Conservation (phyloP, 1,140 invertebrate genomes). For the Mactra quadrangularis region DNA sequence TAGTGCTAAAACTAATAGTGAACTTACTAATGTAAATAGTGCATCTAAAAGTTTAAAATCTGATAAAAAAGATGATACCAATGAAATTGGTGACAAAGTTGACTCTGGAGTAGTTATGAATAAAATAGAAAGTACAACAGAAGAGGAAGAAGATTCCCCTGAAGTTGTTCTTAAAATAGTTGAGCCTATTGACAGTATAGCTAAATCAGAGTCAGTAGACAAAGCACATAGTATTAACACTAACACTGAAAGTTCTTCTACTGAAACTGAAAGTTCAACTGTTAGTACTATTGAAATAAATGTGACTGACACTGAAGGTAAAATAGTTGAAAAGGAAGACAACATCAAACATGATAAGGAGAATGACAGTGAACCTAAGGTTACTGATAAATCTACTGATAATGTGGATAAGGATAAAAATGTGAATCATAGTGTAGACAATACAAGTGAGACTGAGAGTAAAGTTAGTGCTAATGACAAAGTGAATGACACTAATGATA, state of each 20-base stretch:
- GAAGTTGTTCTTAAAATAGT: constrained; percentile 30
- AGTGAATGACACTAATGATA: no score
- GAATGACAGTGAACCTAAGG: no score
- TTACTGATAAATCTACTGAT: no score
- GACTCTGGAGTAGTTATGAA: neutral
- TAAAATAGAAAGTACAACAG: neutral
- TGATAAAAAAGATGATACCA: neutral
- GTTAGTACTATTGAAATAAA: constrained; percentile 27
- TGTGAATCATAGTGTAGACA: neutral
- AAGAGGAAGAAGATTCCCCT: neutral
- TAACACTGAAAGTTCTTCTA: no score
- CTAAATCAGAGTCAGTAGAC: no score
- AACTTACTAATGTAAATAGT: neutral
- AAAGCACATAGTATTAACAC: no score
- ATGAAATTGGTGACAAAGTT: neutral
- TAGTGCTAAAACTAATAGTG: neutral
- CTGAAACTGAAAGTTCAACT: neutral
- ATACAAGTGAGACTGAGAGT: neutral
- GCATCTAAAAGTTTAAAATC: neutral
- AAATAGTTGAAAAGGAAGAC: no score
- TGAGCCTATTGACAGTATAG: constrained; percentile 10
- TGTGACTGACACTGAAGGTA: constrained; percentile 40
- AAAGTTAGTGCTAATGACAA: no score
- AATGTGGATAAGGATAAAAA: neutral
- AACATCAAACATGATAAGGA: neutral